These are phyloP conservation scores for Gymnoscelis rufifasciata DNA, from an alignment of 2,888 invertebrate genomes.

Conservation along the genomic window DNA sequence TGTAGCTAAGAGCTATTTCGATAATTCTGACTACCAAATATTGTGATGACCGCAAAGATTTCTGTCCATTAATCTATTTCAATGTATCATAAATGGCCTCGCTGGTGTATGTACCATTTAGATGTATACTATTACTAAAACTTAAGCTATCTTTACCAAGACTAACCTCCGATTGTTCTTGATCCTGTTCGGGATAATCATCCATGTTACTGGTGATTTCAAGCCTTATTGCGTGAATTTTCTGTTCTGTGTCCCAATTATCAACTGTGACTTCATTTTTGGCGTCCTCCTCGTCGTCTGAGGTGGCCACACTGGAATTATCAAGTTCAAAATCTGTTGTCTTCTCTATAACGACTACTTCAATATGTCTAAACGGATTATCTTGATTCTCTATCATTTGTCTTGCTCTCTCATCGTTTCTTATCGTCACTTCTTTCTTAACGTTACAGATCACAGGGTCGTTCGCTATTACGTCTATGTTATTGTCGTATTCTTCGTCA, in stretches of 20 bases:
- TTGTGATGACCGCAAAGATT: constrained; percentile 1
- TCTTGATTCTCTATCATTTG: constrained; percentile 70
- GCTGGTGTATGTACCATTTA: constrained; percentile 77
- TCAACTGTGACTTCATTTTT: constrained; percentile 69
- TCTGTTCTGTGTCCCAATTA: constrained; percentile 68
- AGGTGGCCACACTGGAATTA: constrained; percentile 65
- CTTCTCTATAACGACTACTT: constrained; percentile 75
- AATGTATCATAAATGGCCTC: constrained; percentile 77
- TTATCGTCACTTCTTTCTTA: constrained; percentile 69
- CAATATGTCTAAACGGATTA: constrained; percentile 72
- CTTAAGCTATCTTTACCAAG: constrained; percentile 69
- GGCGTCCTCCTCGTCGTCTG: constrained; percentile 63
- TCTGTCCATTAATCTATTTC: constrained; percentile 48
- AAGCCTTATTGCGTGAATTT: constrained; percentile 71
- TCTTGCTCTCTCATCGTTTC: constrained; percentile 69
- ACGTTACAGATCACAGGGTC: constrained; percentile 74
- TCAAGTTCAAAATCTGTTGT: constrained; percentile 72
- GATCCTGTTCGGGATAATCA: constrained; percentile 57
- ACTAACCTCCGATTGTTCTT: constrained; percentile 57
- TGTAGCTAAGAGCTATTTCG: too few relatives aligned
- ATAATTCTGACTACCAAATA: too few relatives aligned
- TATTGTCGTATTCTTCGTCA: constrained; percentile 70
- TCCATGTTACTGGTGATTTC: constrained; percentile 74
- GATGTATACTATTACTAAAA: constrained; percentile 76
- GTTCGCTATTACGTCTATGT: constrained; percentile 64